Evolutionary conservation across 2,888 invertebrate genomes (phyloP).

Genomic region (Drosophila mulleri): DNA sequence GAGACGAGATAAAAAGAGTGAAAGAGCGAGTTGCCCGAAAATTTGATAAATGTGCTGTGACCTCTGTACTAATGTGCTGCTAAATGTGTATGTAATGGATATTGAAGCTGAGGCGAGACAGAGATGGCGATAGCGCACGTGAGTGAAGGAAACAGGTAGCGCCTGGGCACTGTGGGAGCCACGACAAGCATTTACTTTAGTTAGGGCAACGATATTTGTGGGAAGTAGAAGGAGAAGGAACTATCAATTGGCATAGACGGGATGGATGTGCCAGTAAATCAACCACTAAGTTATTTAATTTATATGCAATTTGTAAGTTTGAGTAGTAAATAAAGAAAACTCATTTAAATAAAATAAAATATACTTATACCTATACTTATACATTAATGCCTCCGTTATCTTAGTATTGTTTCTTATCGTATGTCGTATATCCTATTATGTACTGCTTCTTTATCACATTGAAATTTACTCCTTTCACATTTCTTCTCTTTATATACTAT

Average conservation of each 20-base stretch:
- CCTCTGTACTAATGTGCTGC: constrained; percentile 68
- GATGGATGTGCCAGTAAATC: background rate
- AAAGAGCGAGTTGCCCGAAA: constrained; percentile 28
- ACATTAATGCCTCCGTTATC: no score
- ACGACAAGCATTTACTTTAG: background rate
- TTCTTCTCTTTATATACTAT: background rate
- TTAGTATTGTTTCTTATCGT: no score
- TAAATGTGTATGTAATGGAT: constrained; percentile 27
- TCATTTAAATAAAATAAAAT: background rate
- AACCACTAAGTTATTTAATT: background rate
- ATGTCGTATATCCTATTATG: background rate
- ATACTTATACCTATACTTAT: no score
- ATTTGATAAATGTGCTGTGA: constrained; percentile 67
- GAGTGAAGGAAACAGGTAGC: background rate
- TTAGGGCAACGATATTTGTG: background rate
- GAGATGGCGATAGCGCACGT: background rate
- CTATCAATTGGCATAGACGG: background rate
- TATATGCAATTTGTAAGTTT: background rate
- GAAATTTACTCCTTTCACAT: background rate
- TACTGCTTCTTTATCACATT: background rate
- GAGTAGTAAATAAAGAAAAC: background rate
- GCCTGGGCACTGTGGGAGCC: background rate
- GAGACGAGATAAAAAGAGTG: constrained; percentile 22
- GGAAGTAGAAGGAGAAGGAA: background rate
- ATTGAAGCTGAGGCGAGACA: background rate